Conservation (phyloP, 2,888 invertebrate species). For the Liopterus haemorrhoidalis region DNA sequence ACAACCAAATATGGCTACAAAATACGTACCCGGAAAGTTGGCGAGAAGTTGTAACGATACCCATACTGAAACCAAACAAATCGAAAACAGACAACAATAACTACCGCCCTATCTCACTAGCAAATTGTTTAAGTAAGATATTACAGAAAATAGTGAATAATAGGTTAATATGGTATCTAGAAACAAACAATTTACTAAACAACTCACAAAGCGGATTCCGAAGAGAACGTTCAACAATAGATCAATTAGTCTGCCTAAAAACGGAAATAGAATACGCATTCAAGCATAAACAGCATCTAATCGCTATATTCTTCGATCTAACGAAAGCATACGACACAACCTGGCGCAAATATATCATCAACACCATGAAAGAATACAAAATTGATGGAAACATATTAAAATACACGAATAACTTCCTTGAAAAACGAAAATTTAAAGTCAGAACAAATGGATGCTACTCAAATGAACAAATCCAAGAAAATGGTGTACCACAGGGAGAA, state of each 20-base stretch:
- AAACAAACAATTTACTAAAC: conserved; percentile 9
- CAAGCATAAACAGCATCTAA: conserved; percentile 4
- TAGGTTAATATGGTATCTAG: conserved; percentile 10
- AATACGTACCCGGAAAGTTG: conserved; percentile 5
- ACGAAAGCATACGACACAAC: conserved; percentile 13
- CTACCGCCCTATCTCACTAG: conserved; percentile 15
- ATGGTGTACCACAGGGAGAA: conserved; percentile 8
- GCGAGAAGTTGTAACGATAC: conserved; percentile 8
- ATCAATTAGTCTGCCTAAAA: conserved; percentile 6
- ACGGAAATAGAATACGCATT: conserved; percentile 13
- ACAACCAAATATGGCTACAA: conserved; percentile 6
- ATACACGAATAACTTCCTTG: conserved; percentile 4
- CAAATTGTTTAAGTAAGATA: conserved; percentile 10
- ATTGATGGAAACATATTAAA: conserved; percentile 4
- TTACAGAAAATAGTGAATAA: conserved; percentile 17
- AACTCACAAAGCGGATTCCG: conserved; percentile 12
- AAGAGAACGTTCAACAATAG: conserved; percentile 5
- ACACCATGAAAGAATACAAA: conserved; percentile 4
- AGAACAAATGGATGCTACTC: not conserved
- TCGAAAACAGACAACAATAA: conserved; percentile 3
- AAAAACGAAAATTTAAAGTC: conserved; percentile 11
- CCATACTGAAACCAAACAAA: conserved; percentile 11
- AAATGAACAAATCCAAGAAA: conserved; percentile 1
- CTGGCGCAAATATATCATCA: conserved; percentile 2
- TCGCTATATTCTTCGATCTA: conserved; percentile 11